These are phyloP conservation scores for Achlya flavicornis DNA, from an alignment of 2,888 invertebrate genomes.

Conservation along the genomic window DNA sequence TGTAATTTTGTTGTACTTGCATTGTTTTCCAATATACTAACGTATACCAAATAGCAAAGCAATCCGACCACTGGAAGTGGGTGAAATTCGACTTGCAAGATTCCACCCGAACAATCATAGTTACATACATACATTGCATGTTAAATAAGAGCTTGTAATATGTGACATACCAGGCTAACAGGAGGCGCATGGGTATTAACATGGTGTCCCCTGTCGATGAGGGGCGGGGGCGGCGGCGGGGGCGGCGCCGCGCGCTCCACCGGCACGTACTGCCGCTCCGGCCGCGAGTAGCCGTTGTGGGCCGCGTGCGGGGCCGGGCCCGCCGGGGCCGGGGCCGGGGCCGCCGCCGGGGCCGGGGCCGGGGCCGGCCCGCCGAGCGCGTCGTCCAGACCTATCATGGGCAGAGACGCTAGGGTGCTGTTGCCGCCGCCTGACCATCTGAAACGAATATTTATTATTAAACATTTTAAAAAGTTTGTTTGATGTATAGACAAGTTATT, in stretches of 20 bases:
- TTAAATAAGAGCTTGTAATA: too few species aligned
- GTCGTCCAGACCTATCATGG: constrained; percentile 90
- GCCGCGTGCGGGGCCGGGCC: constrained; percentile 18
- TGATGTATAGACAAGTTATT: too few species aligned
- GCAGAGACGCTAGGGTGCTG: constrained; percentile 89
- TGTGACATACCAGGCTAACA: constrained; percentile 17
- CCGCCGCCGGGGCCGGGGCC: constrained; percentile 23
- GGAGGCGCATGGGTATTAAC: constrained; percentile 13
- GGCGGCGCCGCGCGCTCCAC: constrained; percentile 20
- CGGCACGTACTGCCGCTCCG: constrained; percentile 18
- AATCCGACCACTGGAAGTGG: too few species aligned
- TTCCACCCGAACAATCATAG: too few species aligned
- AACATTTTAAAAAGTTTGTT: too few species aligned
- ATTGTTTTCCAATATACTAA: too few species aligned
- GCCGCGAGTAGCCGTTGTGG: constrained; percentile 13
- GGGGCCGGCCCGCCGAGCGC: constrained; percentile 50
- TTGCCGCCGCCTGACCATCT: constrained; percentile 87
- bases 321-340: constrained; percentile 15
- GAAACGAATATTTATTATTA: constrained; percentile 18
- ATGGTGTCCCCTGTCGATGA: constrained; percentile 1
- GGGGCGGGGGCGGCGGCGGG: constrained; percentile 17
- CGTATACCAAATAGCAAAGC: too few species aligned
- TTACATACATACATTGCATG: too few species aligned
- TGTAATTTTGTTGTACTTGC: too few species aligned
- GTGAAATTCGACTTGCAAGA: too few species aligned